Evolutionary conservation across 2,888 invertebrate species (phyloP), one percentile per base, ranked within the genome.

Genomic region (Drosophila quinaria): DNA sequence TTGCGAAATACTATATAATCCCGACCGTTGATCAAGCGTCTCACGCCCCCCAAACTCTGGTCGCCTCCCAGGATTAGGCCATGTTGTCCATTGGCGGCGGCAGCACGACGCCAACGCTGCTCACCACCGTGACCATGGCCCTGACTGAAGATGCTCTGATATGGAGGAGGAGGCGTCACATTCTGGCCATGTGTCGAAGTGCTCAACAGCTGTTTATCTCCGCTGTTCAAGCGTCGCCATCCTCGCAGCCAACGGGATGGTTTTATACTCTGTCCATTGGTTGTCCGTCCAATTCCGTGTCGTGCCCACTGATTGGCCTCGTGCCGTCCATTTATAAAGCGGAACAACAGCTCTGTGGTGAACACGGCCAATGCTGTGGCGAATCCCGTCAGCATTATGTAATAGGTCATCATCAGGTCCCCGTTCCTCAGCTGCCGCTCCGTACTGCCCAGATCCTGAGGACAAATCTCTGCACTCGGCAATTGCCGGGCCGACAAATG

Each of bases 391-490:
- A 94, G 93, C 90, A 97, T 96, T 1, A 97, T 95, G 77, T 95
- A 93, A 87, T 97, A 97, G 0, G 97, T 97, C 94, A 97, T 95
- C 81, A 94, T 91, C 1, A 97, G 94, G 91, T 97, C 97, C 4
- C 95, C 94, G 89, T 97, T 96, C 72, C 95, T 93, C 8, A 97
- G 93, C 88, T 95, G 95, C 0, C 97, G 94, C 87, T 97, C 97
- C 42, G 95, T 96, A 63, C 96, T 96, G 78, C 96, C 96, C 76
- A 97, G 93, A 92, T 97, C 95, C 56, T 97, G 94, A 0, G 97
- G 97, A 80, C 97, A 97, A 49, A 97, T 96, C 89, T 95, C 95
- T 0, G 96, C 95, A 75, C 95, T 94, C 0, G 97, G 97, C 76
- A 97, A 91, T 74, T 95, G 94, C 68, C 93, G 93, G 1, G 93